Conservation (phyloP, 92 coral and sea anemone genomes). For the Zoanthus sociatus region DNA sequence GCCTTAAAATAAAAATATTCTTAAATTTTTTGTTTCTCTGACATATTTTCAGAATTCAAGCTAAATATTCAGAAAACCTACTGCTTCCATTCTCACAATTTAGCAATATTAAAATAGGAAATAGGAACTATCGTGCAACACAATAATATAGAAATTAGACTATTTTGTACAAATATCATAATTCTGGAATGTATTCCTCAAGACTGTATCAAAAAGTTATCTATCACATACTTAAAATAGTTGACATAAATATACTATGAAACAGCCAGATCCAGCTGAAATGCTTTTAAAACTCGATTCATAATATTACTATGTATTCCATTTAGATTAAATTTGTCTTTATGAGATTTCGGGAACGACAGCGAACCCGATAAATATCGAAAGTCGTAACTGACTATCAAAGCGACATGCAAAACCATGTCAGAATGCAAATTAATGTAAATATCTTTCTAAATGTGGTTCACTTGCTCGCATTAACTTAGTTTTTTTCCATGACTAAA, state of each 20-base stretch:
- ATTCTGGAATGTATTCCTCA: constrained; percentile 85
- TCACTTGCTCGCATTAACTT: constrained; percentile 46
- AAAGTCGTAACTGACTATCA: constrained; percentile 31
- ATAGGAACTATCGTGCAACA: constrained; percentile 95
- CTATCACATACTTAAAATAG: constrained; percentile 88
- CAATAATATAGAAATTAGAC: constrained; percentile 94
- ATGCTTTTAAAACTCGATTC: constrained; percentile 67
- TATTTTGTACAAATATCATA: constrained; percentile 99
- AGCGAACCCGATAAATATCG: constrained; percentile 46
- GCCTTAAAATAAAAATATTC: constrained; percentile 98
- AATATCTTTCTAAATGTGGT: constrained; percentile 69
- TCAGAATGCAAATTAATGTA: constrained; percentile 63
- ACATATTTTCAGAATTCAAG: constrained; percentile 70
- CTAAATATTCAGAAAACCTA: constrained; percentile 83
- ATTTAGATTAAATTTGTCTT: constrained; percentile 57
- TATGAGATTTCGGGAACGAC: constrained; percentile 49
- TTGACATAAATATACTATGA: constrained; percentile 93
- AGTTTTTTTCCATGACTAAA: constrained; percentile 46
- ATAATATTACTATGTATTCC: constrained; percentile 51
- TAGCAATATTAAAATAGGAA: constrained; percentile 92
- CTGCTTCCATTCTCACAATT: constrained; percentile 64
- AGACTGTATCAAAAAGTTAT: constrained; percentile 90
- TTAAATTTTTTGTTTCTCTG: constrained; percentile 79
- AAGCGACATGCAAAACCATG: constrained; percentile 75
- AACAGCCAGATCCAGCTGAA: constrained; percentile 74